Base-by-base conservation (phyloP, 2,888 invertebrate genomes). In the Cartodere bifasciata region DNA sequence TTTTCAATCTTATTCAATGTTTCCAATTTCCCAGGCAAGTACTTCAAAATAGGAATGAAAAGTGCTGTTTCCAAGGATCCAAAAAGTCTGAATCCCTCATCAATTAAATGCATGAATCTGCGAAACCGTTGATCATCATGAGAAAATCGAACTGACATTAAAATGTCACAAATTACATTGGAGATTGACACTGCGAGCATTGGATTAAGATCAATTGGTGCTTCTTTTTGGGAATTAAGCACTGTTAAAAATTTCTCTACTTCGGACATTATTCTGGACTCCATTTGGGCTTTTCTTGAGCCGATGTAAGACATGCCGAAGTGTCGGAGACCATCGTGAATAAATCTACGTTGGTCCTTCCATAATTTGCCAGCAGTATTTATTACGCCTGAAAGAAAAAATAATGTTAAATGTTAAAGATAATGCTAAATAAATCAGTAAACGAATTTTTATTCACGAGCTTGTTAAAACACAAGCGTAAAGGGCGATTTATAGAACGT, bases 271-370 rank as follows among this genome's bases (percentile, higher is more conserved):
- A 88, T 87, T 55, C 82, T 71, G 36, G 68, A 70, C 59, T 88
- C 86, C 80, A 90, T 81, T 47, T 79, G 70, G 50, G 76, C 75
- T 56, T 81, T 81, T 41, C 83, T 80, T 41, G 72, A 72, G 29
- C 83, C 83, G 62, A 82, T 71, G 57, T 81, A 81, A 34, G 86
- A 85, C 80, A 90, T 86, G 30, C 90, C 90, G 49, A 90, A 84
- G 46, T 77, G 75, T 12, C 87, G 70, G 2, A 90, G 67, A 45
- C 84, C 81, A 45, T 84, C 82, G 54, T 88, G 87, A 29, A 90
- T 65, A 62, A 90, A 91, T 41, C 79, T 72, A 35, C 90, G 70
- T 56, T 91, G 88, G 48, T 80, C 85, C 58, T 86, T 87, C 91
- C 91, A 91, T 47, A 90, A 64, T 43, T 76, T 75, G 38, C 90